Base-by-base conservation (phyloP, 2,113 vertebrate species). In the Scalopus aquaticus region DNA sequence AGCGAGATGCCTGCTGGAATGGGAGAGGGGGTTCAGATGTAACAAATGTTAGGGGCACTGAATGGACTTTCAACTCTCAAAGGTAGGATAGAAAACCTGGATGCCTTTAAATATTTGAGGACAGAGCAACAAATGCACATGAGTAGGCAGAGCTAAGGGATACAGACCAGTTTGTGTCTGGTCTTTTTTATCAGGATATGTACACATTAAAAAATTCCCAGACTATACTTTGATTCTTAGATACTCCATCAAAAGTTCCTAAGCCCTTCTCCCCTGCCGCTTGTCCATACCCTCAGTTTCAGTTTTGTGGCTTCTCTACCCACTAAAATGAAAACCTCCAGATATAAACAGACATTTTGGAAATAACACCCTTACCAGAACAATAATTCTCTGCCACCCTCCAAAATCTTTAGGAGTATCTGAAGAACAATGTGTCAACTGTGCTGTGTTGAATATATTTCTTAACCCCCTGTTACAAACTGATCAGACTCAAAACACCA, bases 81-180 rank as follows among this genome's bases (percentile, higher is more conserved):
- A 37, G 15, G 26, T 51, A 6, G 16, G 19, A 16, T 37, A 28
- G 69, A 54, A 60, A 76, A 4, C 30, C n/a, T 39, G 4, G 7
- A 54, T 65, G 32, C 8, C 32, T 89, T 56, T 46, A 35, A 62
- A 26, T 11, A 67, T 79, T 51, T 46, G 39, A 60, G 56, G 67
- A 22, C 49, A 62, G 26, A 7, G 6, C 86, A 20, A 69, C 24
- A 74, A n/a, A 9, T 10, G 6, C 1, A 35, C 1, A 13, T 42
- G 19, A 65, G 4, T 9, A 4, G 6, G 16, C 0, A 3, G 4
- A 65, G 22, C 3, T 44, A 8, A 60, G 2, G 9, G 35, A 70
- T 15, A 28, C 24, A 58, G 3, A 32, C 1, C 8, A 54, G 51
- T 58, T 44, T 49, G 6, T 24, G 20, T 62, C n/a, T n/a, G n/a